Base-by-base conservation (phyloP, 1,140 invertebrate species). In the Apis mellifera region DNA sequence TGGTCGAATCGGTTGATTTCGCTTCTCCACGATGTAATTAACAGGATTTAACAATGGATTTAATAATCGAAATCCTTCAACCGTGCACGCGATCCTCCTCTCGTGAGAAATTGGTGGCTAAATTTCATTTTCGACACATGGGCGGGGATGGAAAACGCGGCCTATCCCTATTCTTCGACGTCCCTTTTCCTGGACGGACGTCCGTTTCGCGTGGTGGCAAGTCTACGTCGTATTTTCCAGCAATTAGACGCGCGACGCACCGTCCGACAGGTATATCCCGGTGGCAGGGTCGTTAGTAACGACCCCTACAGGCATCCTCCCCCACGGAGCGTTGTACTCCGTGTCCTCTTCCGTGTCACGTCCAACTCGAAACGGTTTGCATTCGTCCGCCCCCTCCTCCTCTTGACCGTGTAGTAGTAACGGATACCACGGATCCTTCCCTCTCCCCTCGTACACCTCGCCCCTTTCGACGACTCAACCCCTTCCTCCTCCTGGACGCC, bases 171-270 rank as follows among this genome's bases (percentile, higher is more conserved):
- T 57, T 76, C 48, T n/a, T 84, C 77, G 26, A 64, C 82, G 80
- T 76, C 26, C 26, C 26, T 26, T 26, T 26, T 26, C 85, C 66
- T 76, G 82, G 72, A 60, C 86, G 86, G 85, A 87, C 85, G 71
- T 86, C 82, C 86, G 86, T 80, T 84, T 87, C 78, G 85, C 85
- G 86, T 84, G 86, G 85, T 62, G 59, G 83, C 78, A 5, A 42
- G 76, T 88, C 86, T 83, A 70, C 77, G 89, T 77, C 84, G 86
- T 90, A 92, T 92, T 92, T 92, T 91, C 89, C 85, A 87, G 83
- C 90, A 88, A 92, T 92, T 92, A 91, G 86, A 91, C 87, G 78
- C 85, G 88, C 86, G 88, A 89, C 89, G 85, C 77, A 78, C 80
- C 73, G 84, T 79, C 86, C 83, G 87, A 88, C 87, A 88, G 84